A percentile compares a stretch with the other conserved stretches of the same genome.
These are phyloP conservation scores for Oceanodroma leucorhoa DNA, from an alignment of 2,797 vertebrate genomes.

Conservation along the genomic window DNA sequence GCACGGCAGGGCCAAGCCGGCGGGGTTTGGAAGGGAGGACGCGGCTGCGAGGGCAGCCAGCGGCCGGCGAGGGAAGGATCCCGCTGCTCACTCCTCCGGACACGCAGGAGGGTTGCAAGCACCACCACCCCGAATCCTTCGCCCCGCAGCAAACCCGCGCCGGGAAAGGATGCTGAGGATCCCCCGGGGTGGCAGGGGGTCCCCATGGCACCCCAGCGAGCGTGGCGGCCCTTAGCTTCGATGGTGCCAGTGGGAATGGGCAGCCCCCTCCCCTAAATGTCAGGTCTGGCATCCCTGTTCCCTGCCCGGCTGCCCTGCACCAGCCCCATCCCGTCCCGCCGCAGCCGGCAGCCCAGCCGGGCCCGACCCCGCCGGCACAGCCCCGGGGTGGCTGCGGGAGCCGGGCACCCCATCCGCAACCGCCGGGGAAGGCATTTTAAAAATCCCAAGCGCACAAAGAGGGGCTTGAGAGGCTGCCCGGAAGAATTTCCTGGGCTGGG, in stretches of 20 bases:
- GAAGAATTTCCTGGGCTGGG: slow-evolving; percentile 62
- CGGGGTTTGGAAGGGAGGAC: not conserved
- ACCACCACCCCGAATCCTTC: rapidly evolving
- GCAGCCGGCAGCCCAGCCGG: not conserved
- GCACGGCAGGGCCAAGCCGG: not conserved
- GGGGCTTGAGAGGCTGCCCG: slow-evolving; percentile 40
- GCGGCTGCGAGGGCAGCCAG: not conserved
- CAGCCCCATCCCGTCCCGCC: not conserved
- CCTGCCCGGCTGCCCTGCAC: not conserved
- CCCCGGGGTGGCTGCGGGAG: not conserved
- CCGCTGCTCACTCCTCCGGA: not conserved
- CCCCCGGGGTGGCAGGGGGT: not conserved
- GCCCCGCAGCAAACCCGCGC: rapidly evolving
- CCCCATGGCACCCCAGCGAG: rapidly evolving
- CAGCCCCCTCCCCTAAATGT: not conserved
- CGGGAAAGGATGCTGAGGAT: not conserved
- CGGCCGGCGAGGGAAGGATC: not conserved
- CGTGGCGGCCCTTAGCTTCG: rapidly evolving
- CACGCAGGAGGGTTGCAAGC: not conserved
- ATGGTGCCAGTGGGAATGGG: not conserved
- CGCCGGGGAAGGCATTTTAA: slow-evolving; percentile 6
- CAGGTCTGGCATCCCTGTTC: not conserved
- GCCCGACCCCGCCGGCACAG: not conserved
- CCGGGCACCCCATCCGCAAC: not conserved
- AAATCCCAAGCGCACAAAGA: slow-evolving; percentile 54